Evolutionary conservation across 2,888 invertebrate genomes (phyloP), one percentile per base, ranked within the genome.

Genomic region (Eupithecia pulchellata): DNA sequence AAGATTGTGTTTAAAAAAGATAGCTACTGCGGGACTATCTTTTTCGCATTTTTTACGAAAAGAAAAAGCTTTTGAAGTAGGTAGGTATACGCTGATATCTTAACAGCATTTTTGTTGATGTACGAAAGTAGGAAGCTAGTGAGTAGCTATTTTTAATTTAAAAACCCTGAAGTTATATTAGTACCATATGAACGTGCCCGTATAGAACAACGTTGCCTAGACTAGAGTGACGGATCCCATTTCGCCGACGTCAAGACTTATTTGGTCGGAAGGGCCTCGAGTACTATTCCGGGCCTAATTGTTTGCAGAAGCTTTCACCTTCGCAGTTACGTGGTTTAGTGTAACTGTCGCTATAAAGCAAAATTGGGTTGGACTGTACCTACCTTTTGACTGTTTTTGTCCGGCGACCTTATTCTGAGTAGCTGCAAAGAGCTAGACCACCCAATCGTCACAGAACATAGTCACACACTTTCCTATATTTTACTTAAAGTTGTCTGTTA

Each of bases 301-400:
- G 75, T 73, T 73, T 72, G 74, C 62, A 62, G 70, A 70, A 69
- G 67, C 71, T 60, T 67, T 69, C 66, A 66, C 70, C 68, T 73
- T 47, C 60, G 34, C 32, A 32, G 58, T 67, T 66, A 64, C 66
- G 29, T 61, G 57, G 66, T 62, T 70, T 66, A 68, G 64, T 63
- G 63, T 66, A 62, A 55, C 55, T 64, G 67, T 27, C 55, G 36
- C 60, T 61, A 55, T 70, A 55, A 47, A 68, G 65, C 63, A 29
- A 73, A 72, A 73, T 74, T 75, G 69, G 66, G 66, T 70, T 69
- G 42, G 61, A 47, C 68, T n/a, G 25, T 32, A 13, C 13, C 13
- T 61, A 11, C 13, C 61, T 20, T 25, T 25, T 34, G n/a, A 60
- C n/a, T n/a, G 34, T 30, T n/a, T 30, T 58, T 27, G 14, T 14